These are phyloP conservation scores for Fulica atra DNA, from an alignment of 2,113 vertebrate species.

Conservation along the genomic window DNA sequence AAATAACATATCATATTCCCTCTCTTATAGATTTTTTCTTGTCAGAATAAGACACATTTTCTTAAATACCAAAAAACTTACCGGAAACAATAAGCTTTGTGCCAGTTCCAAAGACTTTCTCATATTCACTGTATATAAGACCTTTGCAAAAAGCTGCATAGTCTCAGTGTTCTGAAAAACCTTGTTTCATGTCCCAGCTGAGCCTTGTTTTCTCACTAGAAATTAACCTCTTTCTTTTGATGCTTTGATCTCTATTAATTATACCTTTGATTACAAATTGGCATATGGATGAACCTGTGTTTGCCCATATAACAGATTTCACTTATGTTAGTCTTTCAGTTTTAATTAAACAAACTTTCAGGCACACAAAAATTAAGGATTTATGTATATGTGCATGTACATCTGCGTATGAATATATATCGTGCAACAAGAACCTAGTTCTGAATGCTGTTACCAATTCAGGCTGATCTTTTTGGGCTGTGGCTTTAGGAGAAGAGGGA, in stretches of 20 bases:
- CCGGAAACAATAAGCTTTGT: conserved; percentile 4
- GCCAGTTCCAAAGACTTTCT: not conserved
- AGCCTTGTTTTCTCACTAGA: not conserved
- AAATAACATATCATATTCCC: not conserved
- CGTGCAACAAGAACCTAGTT: not conserved
- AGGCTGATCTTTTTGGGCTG: not conserved
- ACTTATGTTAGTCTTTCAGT: not conserved
- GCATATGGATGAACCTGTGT: not conserved
- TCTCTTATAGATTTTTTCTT: not conserved
- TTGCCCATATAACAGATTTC: not conserved
- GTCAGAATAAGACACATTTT: not conserved
- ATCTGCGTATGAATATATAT: not conserved
- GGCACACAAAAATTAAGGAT: not conserved
- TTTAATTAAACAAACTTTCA: not conserved
- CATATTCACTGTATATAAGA: not conserved
- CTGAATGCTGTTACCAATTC: not conserved
- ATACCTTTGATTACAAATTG: not conserved
- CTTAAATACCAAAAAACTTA: not conserved
- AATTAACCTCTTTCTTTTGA: not conserved
- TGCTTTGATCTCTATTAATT: not conserved
- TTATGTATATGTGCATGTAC: not conserved
- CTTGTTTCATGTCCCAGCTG: not conserved
- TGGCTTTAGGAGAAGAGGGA: not conserved
- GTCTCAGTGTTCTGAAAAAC: not conserved
- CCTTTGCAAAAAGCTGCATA: not conserved